Conservation (phyloP, 2,797 vertebrate genomes). For the Chelon auratus region DNA sequence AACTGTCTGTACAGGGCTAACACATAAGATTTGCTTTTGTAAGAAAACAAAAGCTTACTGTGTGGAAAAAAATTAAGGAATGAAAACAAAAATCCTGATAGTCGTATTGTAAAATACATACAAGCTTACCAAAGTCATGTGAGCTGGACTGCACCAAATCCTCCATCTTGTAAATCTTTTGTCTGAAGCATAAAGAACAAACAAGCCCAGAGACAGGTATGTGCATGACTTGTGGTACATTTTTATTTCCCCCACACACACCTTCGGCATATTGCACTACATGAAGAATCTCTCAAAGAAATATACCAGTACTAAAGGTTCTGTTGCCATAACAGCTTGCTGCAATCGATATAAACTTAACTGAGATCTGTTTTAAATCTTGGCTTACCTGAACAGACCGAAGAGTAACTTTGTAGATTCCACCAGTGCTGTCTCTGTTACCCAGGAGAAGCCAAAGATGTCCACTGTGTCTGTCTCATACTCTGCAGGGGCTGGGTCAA, state of each 20-base stretch:
- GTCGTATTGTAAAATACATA: neutral
- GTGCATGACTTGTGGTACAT: neutral
- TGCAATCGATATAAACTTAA: neutral
- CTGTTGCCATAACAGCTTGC: neutral
- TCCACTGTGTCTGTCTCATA: constrained; percentile 91
- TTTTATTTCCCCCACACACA: neutral
- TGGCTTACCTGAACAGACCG: constrained; percentile 90
- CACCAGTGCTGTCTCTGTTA: constrained; percentile 92
- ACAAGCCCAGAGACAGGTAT: neutral
- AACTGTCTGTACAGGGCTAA: too few relatives aligned
- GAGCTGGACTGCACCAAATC: constrained; percentile 86
- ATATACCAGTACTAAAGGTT: neutral
- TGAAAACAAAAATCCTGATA: constrained; percentile 3
- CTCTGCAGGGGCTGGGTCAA: constrained; percentile 92
- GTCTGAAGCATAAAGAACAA: constrained; percentile 83
- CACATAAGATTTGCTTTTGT: neutral
- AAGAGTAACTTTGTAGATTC: constrained; percentile 92
- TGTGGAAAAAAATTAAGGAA: neutral
- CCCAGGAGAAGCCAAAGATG: constrained; percentile 95
- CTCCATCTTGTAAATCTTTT: constrained; percentile 90
- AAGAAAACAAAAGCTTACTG: neutral
- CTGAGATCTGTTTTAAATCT: neutral
- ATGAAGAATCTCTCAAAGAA: constrained; percentile 1
- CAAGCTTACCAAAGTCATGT: constrained; percentile 93
- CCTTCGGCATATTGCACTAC: neutral